Conservation (phyloP, 1,140 invertebrate genomes). For the Homarus americanus region DNA sequence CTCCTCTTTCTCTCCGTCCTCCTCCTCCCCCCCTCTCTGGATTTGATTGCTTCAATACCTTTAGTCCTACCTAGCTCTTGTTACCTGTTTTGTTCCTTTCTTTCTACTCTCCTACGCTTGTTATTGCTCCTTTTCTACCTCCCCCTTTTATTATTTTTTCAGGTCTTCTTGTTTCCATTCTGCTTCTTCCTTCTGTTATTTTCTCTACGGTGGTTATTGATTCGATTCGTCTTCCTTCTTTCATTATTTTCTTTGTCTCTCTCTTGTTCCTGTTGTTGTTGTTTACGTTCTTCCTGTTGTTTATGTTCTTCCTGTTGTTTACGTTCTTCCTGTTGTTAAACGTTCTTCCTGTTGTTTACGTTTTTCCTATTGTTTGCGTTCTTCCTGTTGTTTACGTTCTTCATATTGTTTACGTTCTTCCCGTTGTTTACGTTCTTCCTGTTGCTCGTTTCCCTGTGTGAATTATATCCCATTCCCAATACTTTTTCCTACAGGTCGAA, state of each 20-base stretch:
- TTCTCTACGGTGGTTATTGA: neutral
- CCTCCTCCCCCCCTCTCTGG: too few species aligned
- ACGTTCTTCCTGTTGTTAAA: too few species aligned
- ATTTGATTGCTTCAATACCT: neutral
- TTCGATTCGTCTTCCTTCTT: neutral
- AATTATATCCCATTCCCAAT: too few species aligned
- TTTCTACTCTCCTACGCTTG: neutral
- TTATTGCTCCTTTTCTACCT: neutral
- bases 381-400: neutral
- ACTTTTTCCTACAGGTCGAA: too few species aligned
- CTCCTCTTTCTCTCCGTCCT: too few species aligned
- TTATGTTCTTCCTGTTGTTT: too few species aligned
- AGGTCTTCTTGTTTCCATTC: too few species aligned
- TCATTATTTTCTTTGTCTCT: too few species aligned
- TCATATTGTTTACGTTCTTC: neutral
- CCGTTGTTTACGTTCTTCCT: too few species aligned
- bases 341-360: too few species aligned
- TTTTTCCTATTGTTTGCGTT: neutral
- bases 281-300: neutral
- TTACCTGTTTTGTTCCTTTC: neutral
- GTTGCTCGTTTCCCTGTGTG: too few species aligned
- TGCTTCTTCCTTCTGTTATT: neutral
- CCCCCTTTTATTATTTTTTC: neutral
- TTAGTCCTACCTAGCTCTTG: neutral
- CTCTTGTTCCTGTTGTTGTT: neutral